A percentile compares a stretch with the other conserved stretches of the same genome.
Evolutionary conservation across 2,888 invertebrate species (phyloP).

Genomic region (Hyppa rectilinea): DNA sequence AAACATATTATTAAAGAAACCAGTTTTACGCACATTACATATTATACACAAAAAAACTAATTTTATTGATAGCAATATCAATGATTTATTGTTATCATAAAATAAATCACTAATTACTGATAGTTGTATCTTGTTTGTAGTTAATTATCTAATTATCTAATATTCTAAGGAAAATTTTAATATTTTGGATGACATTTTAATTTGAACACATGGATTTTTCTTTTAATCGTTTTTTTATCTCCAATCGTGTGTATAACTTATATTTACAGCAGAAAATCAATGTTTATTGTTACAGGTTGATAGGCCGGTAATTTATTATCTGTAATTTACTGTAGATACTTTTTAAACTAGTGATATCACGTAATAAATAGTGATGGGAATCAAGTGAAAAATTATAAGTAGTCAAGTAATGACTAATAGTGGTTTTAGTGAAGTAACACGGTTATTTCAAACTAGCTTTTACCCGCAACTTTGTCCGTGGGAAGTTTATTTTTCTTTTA

Average conservation of each 20-base stretch:
- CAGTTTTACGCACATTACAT: slow-evolving; percentile 9
- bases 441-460: no score
- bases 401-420: no score
- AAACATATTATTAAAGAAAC: background rate
- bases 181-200: background rate
- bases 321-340: background rate
- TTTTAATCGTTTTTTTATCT: slow-evolving; percentile 20
- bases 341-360: no score
- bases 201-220: background rate
- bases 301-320: background rate
- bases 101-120: slow-evolving; percentile 42
- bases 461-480: no score
- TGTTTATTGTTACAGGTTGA: background rate
- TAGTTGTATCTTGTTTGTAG: slow-evolving; percentile 9
- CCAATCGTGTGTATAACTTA: background rate
- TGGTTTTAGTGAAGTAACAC: no score
- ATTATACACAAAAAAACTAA: background rate
- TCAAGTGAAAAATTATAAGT: no score
- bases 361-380: no score
- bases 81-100: slow-evolving; percentile 23
- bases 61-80: slow-evolving; percentile 18
- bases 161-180: slow-evolving; percentile 12
- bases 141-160: slow-evolving; percentile 1
- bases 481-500: no score
- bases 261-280: background rate